Evolutionary conservation across 2,888 invertebrate species (phyloP), one percentile per base, ranked within the genome.

Genomic region (Leistus spinibarbis): DNA sequence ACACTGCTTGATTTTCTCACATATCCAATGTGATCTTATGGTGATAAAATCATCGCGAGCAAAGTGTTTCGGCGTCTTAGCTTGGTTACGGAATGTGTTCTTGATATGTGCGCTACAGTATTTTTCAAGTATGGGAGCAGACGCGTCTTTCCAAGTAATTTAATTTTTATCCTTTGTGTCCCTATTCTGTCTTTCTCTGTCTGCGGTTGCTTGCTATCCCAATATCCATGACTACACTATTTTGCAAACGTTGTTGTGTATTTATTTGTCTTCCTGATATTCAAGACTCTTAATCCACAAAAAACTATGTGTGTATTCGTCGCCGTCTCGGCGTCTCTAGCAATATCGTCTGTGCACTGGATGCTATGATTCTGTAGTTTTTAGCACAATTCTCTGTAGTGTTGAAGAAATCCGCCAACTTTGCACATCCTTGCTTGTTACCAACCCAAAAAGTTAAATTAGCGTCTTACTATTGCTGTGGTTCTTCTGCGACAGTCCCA

Each of bases 91-190:
- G 24, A 7, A 24, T 24, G 7, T 24, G 24, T 24, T 24, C 24
- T 7, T 40, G 40, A 40, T 40, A 40, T 40, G 40, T 40, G 40
- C 57, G 57, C 57, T 57, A 56, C 10, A 57, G 40, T 3, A 17
- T 2, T 17, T 57, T 19, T 17, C 54, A 17, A 66, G 66, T 66
- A 66, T 27, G 23, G 23, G 20, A 57, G 7, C 57, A 57, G 13
- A 13, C 57, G 57, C 20, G 20, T 57, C 17, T 13, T 17, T n/a
- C 56, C 22, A 23, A 23, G 68, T 56, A 68, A 70, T 70, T 70
- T 27, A 20, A 63, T 63, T 70, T 63, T 70, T 63, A 63, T 54
- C 70, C 70, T 54, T 70, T 70, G 62, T 70, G 69, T 69, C 20
- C 60, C 40, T 13, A 40, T 13, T 10, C 40, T 40, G 40, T 40